Conservation (phyloP, 2,113 vertebrate species). For the Aegithalos caudatus region DNA sequence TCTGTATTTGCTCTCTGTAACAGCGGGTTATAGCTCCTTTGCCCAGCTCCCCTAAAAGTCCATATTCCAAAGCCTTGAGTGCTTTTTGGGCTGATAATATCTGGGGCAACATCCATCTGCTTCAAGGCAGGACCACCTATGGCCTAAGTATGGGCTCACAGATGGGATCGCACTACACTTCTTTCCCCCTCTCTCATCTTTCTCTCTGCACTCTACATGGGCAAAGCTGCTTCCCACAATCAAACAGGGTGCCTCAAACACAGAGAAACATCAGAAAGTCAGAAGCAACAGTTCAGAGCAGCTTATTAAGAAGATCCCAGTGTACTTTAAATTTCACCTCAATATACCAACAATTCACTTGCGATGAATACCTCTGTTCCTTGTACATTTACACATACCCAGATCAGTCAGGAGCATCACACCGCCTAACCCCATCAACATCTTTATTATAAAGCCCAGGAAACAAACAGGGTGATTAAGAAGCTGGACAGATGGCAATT, state of each 20-base stretch:
- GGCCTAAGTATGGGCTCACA: not conserved
- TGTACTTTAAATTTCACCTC: not conserved
- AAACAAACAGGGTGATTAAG: not conserved
- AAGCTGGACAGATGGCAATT: not conserved
- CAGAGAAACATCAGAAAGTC: not conserved
- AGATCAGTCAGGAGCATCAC: not conserved
- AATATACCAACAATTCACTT: not conserved
- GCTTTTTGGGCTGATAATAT: not conserved
- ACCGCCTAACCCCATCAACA: not conserved
- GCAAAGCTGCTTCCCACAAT: not conserved
- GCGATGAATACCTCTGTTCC: not conserved
- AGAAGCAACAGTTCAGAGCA: not conserved
- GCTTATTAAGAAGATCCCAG: not conserved
- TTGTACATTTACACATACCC: not conserved
- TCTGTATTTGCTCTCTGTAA: not conserved
- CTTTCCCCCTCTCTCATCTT: not conserved
- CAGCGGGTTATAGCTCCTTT: not conserved
- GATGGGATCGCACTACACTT: not conserved
- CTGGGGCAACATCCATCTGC: not conserved
- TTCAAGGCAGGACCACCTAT: not conserved
- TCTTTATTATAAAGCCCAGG: not conserved
- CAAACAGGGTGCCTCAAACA: not conserved
- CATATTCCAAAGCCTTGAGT: not conserved
- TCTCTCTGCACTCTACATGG: not conserved
- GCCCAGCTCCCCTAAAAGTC: not conserved